These are phyloP conservation scores for Epistrophe eligans DNA, from an alignment of 2,888 invertebrate genomes.

Conservation along the genomic window DNA sequence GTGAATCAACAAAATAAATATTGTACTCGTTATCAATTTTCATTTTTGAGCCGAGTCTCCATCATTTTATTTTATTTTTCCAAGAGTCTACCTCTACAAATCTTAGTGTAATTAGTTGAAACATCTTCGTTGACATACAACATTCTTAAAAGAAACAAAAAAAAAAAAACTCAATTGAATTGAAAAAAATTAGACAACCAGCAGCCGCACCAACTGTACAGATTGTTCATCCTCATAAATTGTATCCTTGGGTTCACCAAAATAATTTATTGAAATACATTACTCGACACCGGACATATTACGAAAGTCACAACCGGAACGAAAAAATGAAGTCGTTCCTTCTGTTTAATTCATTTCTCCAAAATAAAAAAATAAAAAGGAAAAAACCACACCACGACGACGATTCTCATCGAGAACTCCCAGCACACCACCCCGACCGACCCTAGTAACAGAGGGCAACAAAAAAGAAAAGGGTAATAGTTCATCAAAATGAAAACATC, in stretches of 20 bases:
- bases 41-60: no score
- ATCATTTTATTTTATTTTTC: neutral
- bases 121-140: neutral
- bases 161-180: neutral
- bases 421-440: neutral
- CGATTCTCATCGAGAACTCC: neutral
- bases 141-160: neutral
- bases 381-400: slow-evolving; percentile 33
- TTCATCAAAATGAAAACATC: slow-evolving; percentile 74
- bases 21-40: no score
- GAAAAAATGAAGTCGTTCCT: slow-evolving; percentile 69
- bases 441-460: neutral
- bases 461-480: slow-evolving; percentile 67
- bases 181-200: neutral
- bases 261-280: slow-evolving; percentile 68
- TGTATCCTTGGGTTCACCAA: slow-evolving; percentile 44
- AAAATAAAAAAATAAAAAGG: slow-evolving; percentile 14
- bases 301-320: slow-evolving; percentile 67
- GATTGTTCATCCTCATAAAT: slow-evolving; percentile 49
- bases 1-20: no score
- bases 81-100: neutral
- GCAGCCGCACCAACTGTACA: neutral
- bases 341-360: slow-evolving; percentile 67
- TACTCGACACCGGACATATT: slow-evolving; percentile 73
- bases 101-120: neutral